These are phyloP conservation scores for Chaetura pelagica DNA, from an alignment of 2,113 vertebrate species.

Conservation along the genomic window DNA sequence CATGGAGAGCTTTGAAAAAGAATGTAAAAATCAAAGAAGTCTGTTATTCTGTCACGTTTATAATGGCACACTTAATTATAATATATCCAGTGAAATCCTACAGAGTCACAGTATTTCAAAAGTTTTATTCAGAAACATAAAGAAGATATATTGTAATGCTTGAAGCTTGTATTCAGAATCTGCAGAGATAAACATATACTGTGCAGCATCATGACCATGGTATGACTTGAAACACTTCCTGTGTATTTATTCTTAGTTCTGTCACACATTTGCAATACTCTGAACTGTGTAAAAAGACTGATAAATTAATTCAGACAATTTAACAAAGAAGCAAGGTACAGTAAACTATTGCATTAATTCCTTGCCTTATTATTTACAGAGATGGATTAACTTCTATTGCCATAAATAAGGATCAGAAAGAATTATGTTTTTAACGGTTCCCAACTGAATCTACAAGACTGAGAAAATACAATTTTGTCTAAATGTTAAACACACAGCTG, in stretches of 20 bases:
- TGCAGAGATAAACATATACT: neutral
- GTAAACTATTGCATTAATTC: neutral
- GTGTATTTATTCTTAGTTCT: slow-evolving; percentile 20
- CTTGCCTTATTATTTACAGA: neutral
- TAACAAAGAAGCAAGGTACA: neutral
- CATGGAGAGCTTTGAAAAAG: neutral
- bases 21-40: neutral
- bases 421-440: neutral
- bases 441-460: neutral
- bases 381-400: neutral
- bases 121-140: neutral
- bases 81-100: neutral
- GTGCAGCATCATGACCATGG: neutral
- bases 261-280: neutral
- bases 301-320: slow-evolving; percentile 11
- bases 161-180: neutral
- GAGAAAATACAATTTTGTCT: neutral
- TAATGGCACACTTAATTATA: neutral
- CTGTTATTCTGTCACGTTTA: neutral
- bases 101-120: neutral
- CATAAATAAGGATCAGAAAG: neutral
- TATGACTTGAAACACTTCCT: neutral
- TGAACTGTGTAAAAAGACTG: neutral
- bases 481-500: neutral
- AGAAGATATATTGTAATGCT: neutral